Evolutionary conservation across 2,113 vertebrate species (phyloP).

Genomic region (Silurus meridionalis): DNA sequence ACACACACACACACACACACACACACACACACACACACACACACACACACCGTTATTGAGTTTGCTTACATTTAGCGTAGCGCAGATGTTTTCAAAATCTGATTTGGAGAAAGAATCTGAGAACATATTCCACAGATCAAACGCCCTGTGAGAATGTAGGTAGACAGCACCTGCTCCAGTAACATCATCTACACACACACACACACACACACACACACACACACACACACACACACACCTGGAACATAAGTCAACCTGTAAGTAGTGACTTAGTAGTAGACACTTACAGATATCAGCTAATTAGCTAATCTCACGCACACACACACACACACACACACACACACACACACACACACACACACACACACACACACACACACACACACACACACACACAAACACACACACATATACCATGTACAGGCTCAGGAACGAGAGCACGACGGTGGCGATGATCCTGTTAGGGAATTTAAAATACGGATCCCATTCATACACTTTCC

Average conservation of each 20-base stretch:
- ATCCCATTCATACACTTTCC: constrained; percentile 83
- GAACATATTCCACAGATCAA: fast-evolving
- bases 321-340: constrained; percentile 2
- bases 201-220: constrained; percentile 32
- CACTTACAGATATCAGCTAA: background rate
- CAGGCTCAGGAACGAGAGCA: constrained; percentile 80
- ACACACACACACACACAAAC: background rate
- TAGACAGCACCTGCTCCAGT: background rate
- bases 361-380: background rate
- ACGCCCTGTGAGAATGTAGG: fast-evolving
- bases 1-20: too few relatives aligned
- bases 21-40: too few relatives aligned
- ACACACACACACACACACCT: constrained; percentile 26
- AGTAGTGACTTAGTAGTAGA: too few relatives aligned
- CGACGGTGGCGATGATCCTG: constrained; percentile 79
- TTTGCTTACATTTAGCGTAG: background rate
- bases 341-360: background rate
- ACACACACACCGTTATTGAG: too few relatives aligned
- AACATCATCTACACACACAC: background rate
- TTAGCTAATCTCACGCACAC: background rate
- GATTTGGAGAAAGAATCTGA: too few relatives aligned
- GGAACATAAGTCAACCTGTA: too few relatives aligned
- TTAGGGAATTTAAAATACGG: constrained; percentile 86
- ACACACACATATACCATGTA: constrained; percentile 73
- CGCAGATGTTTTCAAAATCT: background rate